These are phyloP conservation scores for Pelusios castaneus DNA, from an alignment of 2,113 vertebrate species.

Conservation along the genomic window DNA sequence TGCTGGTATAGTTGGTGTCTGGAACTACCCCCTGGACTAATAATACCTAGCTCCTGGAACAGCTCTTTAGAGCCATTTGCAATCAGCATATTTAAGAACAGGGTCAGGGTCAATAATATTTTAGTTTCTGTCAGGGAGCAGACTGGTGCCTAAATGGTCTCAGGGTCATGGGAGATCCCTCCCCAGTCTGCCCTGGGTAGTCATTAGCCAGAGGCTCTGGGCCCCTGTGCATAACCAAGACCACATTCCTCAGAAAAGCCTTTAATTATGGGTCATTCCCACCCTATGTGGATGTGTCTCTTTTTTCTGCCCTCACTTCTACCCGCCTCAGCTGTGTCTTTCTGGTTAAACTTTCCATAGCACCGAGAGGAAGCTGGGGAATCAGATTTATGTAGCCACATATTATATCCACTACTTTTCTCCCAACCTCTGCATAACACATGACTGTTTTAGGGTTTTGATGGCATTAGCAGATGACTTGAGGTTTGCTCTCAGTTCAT, in stretches of 20 bases:
- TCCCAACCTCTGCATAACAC: not conserved
- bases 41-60: not conserved
- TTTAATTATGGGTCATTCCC: not conserved
- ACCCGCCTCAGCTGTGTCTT: not conserved
- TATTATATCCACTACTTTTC: not conserved
- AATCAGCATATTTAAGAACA: not conserved
- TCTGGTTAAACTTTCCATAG: slow-evolving; percentile 6
- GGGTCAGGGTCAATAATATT: not conserved
- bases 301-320: not conserved
- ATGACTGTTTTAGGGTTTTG: slow-evolving; percentile 38
- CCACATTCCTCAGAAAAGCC: not conserved
- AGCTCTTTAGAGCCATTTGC: not conserved
- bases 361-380: not conserved
- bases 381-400: slow-evolving; percentile 1
- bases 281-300: not conserved
- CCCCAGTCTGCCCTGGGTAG: not conserved
- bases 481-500: slow-evolving; percentile 49
- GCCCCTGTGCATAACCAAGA: not conserved
- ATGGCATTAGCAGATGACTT: slow-evolving; percentile 53
- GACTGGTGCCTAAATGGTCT: not conserved
- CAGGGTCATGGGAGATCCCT: not conserved
- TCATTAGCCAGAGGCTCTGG: not conserved
- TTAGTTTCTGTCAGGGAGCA: not conserved
- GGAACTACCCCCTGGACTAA: not conserved
- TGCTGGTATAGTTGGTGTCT: not conserved